Percentiles rank a stretch among this genome's conserved stretches.
Conservation (phyloP, 2,797 vertebrate genomes). For the Saxicola maurus region DNA sequence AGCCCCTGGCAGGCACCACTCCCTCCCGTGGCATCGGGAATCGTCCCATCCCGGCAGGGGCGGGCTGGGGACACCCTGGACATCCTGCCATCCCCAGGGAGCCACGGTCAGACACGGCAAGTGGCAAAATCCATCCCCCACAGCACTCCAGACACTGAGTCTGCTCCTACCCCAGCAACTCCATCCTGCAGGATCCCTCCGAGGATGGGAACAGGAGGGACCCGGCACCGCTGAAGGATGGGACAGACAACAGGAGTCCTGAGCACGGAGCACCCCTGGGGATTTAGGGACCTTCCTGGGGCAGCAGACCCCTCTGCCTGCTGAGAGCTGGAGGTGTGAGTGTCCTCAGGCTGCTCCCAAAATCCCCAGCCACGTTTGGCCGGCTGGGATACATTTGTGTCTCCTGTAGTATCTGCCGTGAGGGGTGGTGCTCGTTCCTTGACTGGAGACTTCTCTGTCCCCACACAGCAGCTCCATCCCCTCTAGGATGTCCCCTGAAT, state of each 20-base stretch:
- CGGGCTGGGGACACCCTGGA: background rate
- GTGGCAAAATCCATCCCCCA: background rate
- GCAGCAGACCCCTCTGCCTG: background rate
- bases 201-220: background rate
- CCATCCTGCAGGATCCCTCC: background rate
- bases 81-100: background rate
- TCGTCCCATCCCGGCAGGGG: background rate
- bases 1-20: background rate
- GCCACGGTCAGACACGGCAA: rapidly evolving
- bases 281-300: background rate
- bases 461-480: background rate
- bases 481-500: background rate
- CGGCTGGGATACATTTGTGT: background rate
- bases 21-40: background rate
- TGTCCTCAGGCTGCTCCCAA: background rate
- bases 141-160: background rate
- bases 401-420: rapidly evolving
- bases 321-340: background rate
- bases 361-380: background rate
- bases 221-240: background rate
- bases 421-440: background rate
- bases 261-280: background rate
- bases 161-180: background rate
- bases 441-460: background rate
- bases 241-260: rapidly evolving